Conservation (phyloP, 1,140 invertebrate genomes). For the Atopsyche davidsoni region DNA sequence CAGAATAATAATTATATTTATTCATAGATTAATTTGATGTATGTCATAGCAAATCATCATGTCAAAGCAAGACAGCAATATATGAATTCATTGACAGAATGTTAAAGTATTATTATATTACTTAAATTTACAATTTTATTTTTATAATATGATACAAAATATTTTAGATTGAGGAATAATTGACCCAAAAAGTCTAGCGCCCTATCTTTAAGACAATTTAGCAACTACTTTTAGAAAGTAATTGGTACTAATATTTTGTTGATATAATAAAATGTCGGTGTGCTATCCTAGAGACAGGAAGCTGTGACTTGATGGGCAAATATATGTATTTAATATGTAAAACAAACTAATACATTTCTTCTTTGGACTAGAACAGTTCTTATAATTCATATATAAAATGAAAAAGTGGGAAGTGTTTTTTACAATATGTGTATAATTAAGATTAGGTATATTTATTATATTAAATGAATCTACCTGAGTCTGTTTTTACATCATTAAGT, state of each 20-base stretch:
- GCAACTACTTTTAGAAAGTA: too few species aligned
- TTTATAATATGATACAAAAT: constrained; percentile 25
- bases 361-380: constrained; percentile 29
- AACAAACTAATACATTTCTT: constrained; percentile 30
- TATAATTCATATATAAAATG: constrained; percentile 12
- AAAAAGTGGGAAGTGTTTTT: constrained; percentile 13
- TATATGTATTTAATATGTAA: constrained; percentile 21
- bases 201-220: too few species aligned
- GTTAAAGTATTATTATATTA: constrained; percentile 9
- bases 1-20: constrained; percentile 26
- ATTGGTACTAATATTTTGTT: too few species aligned
- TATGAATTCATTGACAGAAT: constrained; percentile 22
- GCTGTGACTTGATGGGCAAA: too few species aligned
- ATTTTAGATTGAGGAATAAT: not conserved
- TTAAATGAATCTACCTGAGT: constrained; percentile 5
- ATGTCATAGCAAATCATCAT: constrained; percentile 21
- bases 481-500: constrained; percentile 1
- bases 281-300: too few species aligned
- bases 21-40: constrained; percentile 24
- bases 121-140: constrained; percentile 19
- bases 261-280: too few species aligned
- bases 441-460: too few species aligned
- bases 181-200: too few species aligned
- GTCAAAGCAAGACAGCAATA: constrained; percentile 15
- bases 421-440: constrained; percentile 20